A percentile compares a stretch with the other conserved stretches of the same genome.
phyloP scores from a whole-genome alignment of 2,797 vertebrate genomes.

The Aselliscus stoliczkanus region DNA sequence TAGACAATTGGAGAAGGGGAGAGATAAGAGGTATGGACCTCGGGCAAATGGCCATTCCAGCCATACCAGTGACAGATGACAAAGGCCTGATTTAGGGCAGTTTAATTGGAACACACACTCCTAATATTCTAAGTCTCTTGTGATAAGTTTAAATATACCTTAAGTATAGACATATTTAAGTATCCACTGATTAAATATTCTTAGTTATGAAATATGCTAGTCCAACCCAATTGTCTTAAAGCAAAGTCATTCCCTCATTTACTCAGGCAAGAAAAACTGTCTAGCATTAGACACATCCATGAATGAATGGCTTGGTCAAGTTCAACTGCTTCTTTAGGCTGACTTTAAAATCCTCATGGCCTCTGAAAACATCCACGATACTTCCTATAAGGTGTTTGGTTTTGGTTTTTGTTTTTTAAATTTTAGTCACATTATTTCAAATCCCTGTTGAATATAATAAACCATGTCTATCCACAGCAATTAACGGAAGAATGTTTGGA shows the following conservation, averaged over 20 bases:
- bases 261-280: neutral
- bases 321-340: neutral
- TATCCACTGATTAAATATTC: neutral
- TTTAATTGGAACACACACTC: neutral
- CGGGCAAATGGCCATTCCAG: neutral
- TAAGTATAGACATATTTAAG: neutral
- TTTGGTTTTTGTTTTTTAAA: neutral
- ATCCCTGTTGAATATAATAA: neutral
- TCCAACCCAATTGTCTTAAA: neutral
- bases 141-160: neutral
- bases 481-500: slow-evolving; percentile 89
- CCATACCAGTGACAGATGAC: neutral
- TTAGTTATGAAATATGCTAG: neutral
- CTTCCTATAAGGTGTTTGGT: neutral
- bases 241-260: neutral
- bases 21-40: neutral
- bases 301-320: neutral
- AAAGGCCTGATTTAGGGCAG: neutral
- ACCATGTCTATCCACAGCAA: slow-evolving; percentile 77
- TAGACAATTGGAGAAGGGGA: neutral
- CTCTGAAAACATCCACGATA: neutral
- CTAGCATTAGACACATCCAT: neutral
- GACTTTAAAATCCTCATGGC: neutral
- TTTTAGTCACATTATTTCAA: neutral
- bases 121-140: neutral